Evolutionary conservation across 2,113 vertebrate species (phyloP), one percentile per base, ranked within the genome.

Genomic region (Nanorana parkeri): DNA sequence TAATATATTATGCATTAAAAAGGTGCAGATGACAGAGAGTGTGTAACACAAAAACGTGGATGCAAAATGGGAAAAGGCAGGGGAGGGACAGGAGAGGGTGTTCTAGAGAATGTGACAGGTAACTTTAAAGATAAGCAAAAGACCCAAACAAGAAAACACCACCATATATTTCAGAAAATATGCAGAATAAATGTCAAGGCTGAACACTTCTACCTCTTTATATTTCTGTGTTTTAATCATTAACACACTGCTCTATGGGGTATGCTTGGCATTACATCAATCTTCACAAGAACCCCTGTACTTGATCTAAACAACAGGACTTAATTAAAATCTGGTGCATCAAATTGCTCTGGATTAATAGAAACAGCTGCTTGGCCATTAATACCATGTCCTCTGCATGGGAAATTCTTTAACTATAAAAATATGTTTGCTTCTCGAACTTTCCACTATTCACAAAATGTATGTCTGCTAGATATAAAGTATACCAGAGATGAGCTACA

Each of bases 311-410:
- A 73, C 60, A 65, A 83, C 78, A 85, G 76, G 26, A 81, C 23
- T 51, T 83, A 86, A 82, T 81, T 80, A 86, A 84, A 26, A 7
- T 74, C 80, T 86, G 15, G 74, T 84, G 85, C 85, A 85, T 82
- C 71, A 86, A 56, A 88, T 83, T 54, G 85, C 67, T 52, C 74
- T 17, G 63, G 83, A 85, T 63, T 80, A 81, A 79, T 79, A n/a
- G 71, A 86, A 75, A 88, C 65, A 85, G 61, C 65, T 85, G 80
- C 17, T 51, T 58, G 84, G 5, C 21, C 68, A 68, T 73, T 84
- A 26, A 61, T 61, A 58, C 60, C 63, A 61, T 63, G 11, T 80
- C 61, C 56, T 41, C 64, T 72, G 54, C 52, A 68, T 79, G 64
- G 23, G 64, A 58, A 67, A 68, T 67, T 78, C 26, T 68, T 68